These are phyloP conservation scores for Uropetala carovei DNA, from an alignment of 2,888 invertebrate genomes.

Conservation along the genomic window DNA sequence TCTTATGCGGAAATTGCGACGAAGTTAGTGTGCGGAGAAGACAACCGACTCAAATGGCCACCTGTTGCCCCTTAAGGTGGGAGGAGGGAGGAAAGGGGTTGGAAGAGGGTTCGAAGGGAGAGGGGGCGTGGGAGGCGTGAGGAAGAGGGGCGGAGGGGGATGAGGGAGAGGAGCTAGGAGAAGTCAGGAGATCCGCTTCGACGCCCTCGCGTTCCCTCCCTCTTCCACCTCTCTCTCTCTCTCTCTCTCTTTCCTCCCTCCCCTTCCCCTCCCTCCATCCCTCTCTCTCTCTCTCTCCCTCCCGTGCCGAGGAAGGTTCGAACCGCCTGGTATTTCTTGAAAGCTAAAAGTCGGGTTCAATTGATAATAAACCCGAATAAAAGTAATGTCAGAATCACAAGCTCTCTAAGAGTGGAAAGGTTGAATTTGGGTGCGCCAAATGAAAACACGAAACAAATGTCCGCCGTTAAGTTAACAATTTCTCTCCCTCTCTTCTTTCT, in stretches of 20 bases:
- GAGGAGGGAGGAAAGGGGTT: too few species aligned
- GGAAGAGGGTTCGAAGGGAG: too few species aligned
- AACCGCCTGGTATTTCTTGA: not conserved
- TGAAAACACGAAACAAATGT: not conserved
- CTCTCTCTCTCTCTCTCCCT: not conserved
- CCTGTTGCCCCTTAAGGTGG: too few species aligned
- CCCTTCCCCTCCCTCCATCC: not conserved
- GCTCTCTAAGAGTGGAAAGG: too few species aligned
- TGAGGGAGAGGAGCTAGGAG: too few species aligned
- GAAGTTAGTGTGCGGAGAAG: too few species aligned
- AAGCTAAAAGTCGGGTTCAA: slow-evolving; percentile 3
- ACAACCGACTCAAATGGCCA: too few species aligned
- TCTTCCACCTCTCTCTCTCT: not conserved
- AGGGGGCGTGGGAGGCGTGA: too few species aligned
- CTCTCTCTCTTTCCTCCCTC: not conserved
- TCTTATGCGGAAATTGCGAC: too few species aligned
- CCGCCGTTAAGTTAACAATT: not conserved
- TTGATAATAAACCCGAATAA: not conserved
- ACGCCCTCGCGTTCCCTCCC: not conserved
- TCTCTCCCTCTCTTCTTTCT: not conserved
- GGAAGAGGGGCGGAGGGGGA: too few species aligned
- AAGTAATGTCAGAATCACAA: too few species aligned
- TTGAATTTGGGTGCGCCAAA: not conserved
- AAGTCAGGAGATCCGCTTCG: too few species aligned
- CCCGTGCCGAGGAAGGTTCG: not conserved